A percentile compares a stretch with the other conserved stretches of the same genome.
phyloP scores from a whole-genome alignment of 2,797 vertebrate species.

The Cryptoblepharus egeriae region DNA sequence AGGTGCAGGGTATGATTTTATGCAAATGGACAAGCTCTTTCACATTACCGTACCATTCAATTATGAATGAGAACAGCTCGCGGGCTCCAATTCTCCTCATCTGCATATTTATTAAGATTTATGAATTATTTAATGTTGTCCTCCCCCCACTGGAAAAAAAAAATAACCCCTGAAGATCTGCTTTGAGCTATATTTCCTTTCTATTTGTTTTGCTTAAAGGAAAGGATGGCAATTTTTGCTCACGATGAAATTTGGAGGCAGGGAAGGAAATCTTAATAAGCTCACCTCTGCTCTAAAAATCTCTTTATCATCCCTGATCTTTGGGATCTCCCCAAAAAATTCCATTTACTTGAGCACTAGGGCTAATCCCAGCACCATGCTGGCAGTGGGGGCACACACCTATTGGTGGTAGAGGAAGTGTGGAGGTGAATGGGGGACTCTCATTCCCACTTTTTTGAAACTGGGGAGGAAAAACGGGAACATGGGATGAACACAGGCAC shows the following conservation, averaged over 20 bases:
- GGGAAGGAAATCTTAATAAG: background rate
- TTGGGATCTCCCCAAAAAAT: background rate
- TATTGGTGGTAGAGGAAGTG: no score
- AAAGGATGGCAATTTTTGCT: background rate
- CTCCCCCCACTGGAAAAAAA: background rate
- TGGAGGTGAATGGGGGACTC: no score
- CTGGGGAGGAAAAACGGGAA: no score
- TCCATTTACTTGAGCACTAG: no score
- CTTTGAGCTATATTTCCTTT: background rate
- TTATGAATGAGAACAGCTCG: conserved; percentile 76
- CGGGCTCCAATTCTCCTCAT: conserved; percentile 73
- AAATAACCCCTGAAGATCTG: background rate
- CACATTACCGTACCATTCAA: conserved; percentile 75
- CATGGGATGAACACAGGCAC: no score
- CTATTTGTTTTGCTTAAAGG: background rate
- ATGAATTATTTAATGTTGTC: conserved; percentile 76
- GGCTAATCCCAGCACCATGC: no score
- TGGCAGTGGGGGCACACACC: no score
- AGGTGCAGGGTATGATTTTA: conserved; percentile 36
- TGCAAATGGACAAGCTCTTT: conserved; percentile 56
- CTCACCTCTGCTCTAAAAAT: background rate
- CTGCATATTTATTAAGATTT: conserved; percentile 82
- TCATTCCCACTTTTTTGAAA: background rate
- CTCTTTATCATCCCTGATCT: background rate
- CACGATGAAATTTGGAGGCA: background rate